Evolutionary conservation across 2,888 invertebrate species (phyloP).

Genomic region (Apeira syringaria): DNA sequence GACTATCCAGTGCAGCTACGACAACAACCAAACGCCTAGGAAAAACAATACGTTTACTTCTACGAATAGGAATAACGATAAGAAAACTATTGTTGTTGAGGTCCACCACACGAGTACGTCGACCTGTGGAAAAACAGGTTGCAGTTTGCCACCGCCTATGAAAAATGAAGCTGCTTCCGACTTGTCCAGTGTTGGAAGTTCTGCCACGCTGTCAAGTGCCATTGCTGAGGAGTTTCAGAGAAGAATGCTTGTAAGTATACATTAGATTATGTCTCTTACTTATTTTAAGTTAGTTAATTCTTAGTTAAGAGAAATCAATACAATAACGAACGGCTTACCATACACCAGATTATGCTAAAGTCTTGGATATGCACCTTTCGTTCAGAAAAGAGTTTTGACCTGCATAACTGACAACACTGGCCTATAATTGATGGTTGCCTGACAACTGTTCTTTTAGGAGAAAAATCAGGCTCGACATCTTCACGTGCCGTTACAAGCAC

Average conservation of each 20-base stretch:
- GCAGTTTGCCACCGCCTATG: slow-evolving; percentile 57
- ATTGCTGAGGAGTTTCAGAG: slow-evolving; percentile 77
- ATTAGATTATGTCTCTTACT: too few relatives aligned
- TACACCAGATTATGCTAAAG: too few relatives aligned
- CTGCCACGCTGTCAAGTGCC: slow-evolving; percentile 73
- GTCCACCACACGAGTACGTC: slow-evolving; percentile 83
- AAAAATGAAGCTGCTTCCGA: slow-evolving; percentile 53
- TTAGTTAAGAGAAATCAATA: too few relatives aligned
- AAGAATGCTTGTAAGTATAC: slow-evolving; percentile 60
- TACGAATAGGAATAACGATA: slow-evolving; percentile 66
- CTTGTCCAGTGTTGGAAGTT: slow-evolving; percentile 63
- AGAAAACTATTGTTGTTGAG: slow-evolving; percentile 89
- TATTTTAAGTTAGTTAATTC: too few relatives aligned
- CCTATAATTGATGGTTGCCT: too few relatives aligned
- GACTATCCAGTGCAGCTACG: slow-evolving; percentile 86
- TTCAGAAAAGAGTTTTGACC: too few relatives aligned
- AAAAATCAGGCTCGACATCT: too few relatives aligned
- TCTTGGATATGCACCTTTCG: too few relatives aligned
- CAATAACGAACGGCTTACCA: too few relatives aligned
- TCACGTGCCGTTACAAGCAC: too few relatives aligned
- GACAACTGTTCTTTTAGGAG: too few relatives aligned
- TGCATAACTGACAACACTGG: too few relatives aligned
- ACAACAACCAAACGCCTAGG: slow-evolving; percentile 63
- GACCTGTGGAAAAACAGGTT: slow-evolving; percentile 57
- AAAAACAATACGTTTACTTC: slow-evolving; percentile 57